These are phyloP conservation scores for Gobio gobio DNA, from an alignment of 2,113 vertebrate genomes.

Conservation along the genomic window DNA sequence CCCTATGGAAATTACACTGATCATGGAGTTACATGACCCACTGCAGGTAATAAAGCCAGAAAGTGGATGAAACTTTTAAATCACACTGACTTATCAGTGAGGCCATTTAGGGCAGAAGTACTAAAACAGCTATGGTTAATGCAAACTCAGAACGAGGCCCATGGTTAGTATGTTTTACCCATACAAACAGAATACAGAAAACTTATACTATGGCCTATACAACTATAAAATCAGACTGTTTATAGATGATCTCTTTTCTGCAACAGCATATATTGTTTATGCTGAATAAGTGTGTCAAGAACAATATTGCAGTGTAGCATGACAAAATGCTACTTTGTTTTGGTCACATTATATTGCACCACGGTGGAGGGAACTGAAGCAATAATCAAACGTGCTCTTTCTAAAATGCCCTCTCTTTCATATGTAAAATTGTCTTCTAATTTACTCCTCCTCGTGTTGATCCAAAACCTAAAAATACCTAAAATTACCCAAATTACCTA, in stretches of 20 bases:
- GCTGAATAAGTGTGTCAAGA: not conserved
- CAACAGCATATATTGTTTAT: not conserved
- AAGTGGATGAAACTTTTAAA: not conserved
- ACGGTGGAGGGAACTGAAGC: not conserved
- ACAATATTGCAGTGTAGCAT: not conserved
- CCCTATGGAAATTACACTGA: not conserved
- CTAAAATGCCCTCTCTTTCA: not conserved
- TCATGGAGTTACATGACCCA: not conserved
- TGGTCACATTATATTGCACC: not conserved
- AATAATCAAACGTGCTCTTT: not conserved
- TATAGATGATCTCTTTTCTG: not conserved
- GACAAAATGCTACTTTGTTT: not conserved
- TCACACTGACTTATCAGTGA: not conserved
- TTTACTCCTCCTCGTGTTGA: not conserved
- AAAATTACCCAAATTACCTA: too few relatives aligned
- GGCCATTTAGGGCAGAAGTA: not conserved
- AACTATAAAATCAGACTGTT: not conserved
- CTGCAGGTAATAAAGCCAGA: conserved; percentile 13
- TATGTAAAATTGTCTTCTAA: not conserved
- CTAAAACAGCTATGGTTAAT: not conserved
- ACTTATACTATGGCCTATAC: not conserved
- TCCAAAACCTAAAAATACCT: too few relatives aligned
- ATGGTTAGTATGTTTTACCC: not conserved
- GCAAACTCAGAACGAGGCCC: not conserved
- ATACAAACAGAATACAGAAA: not conserved